These are phyloP conservation scores for Hyaena hyaena DNA, from an alignment of 2,113 vertebrate species.

Conservation along the genomic window DNA sequence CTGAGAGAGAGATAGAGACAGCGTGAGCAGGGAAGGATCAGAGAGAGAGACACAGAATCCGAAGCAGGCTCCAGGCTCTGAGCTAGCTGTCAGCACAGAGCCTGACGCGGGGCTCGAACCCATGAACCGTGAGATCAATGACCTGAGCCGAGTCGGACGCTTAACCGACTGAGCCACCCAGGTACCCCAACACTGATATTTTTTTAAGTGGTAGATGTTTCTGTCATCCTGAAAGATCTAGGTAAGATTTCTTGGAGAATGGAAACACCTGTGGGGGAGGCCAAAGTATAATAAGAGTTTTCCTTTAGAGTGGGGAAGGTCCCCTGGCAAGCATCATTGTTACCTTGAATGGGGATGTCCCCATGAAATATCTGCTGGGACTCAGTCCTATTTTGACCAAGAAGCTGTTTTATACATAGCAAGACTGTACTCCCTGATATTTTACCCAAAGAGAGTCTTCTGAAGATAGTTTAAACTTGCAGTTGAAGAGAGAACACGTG, in stretches of 20 bases:
- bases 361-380: background rate
- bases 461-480: slow-evolving; percentile 49
- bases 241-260: background rate
- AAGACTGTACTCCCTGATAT: background rate
- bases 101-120: too few relatives aligned
- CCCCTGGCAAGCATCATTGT: background rate
- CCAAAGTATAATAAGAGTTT: background rate
- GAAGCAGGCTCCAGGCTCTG: too few relatives aligned
- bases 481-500: slow-evolving; percentile 5
- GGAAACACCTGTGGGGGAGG: background rate
- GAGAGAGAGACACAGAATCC: too few relatives aligned
- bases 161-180: too few relatives aligned
- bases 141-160: too few relatives aligned
- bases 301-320: background rate
- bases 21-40: too few relatives aligned
- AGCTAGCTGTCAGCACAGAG: too few relatives aligned
- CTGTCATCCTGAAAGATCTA: slow-evolving; percentile 27
- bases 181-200: background rate
- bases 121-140: too few relatives aligned
- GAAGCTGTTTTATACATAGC: background rate
- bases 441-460: background rate
- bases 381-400: slow-evolving; percentile 9
- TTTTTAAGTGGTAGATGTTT: slow-evolving; percentile 8
- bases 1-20: too few relatives aligned
- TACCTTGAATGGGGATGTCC: background rate